Evolutionary conservation across 2,888 invertebrate species (phyloP), one percentile per base, ranked within the genome.

Genomic region (Odontocolon sp.): DNA sequence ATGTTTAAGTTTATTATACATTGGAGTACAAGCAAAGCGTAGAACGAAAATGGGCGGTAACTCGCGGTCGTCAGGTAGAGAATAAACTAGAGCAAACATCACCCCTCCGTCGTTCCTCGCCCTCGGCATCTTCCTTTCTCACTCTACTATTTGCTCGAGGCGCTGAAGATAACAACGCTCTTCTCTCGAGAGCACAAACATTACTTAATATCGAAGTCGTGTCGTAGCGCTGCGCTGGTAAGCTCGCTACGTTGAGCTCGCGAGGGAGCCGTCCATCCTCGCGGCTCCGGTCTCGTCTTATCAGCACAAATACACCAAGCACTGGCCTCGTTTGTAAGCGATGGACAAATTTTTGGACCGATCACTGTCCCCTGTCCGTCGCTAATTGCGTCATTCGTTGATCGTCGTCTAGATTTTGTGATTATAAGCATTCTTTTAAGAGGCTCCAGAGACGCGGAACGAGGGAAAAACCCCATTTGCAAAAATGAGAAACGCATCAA

Each of bases 61-160:
- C 84, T 78, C 85, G 83, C 80, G 84, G 80, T 80, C 80, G 71
- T 73, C 70, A 79, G 79, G 81, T 81, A 83, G 63, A 63, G 68
- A 85, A 86, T 82, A 88, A 89, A 89, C 86, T 87, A 89, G 88
- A 88, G 87, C 88, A 89, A 90, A 89, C 87, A 89, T 81, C 84
- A 82, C 79, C 84, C 81, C 82, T 84, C 63, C 82, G 79, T 79
- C 63, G 82, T 86, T 82, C 80, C 83, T 80, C 81, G 83, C 83
- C 83, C 68, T 85, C 84, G 82, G 86, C 86, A n/a, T n/a, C n/a
- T 84, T 88, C 88, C 87, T 83, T 85, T 88, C 83, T 70, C 64
- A 71, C 33, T 56, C 42, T 56, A 68, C 71, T 72, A 77, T 77
- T 77, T 77, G 77, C 45, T 64, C 45, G 45, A 64, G 66, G 70